Evolutionary conservation across 2,797 vertebrate species (phyloP).

Genomic region (Meda fulgida): DNA sequence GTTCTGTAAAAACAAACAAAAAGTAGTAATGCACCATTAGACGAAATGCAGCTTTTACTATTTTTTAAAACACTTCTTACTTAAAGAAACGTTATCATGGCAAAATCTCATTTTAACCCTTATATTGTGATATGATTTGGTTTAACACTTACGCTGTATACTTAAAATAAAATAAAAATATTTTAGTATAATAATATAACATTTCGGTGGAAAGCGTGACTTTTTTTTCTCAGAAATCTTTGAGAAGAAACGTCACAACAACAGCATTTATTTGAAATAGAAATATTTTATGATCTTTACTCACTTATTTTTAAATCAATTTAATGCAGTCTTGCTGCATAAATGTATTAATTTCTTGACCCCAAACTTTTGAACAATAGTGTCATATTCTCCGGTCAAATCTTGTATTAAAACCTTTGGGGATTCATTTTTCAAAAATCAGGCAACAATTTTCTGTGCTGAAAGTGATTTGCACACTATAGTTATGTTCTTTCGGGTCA

Average conservation of each 20-base stretch:
- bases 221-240: background rate
- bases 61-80: background rate
- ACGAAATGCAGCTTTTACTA: background rate
- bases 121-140: too few relatives aligned
- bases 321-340: background rate
- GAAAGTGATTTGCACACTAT: background rate
- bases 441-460: background rate
- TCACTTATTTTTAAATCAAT: background rate
- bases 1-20: background rate
- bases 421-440: background rate
- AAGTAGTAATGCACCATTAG: background rate
- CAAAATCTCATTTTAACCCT: background rate
- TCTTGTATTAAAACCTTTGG: background rate
- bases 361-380: background rate
- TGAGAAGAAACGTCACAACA: background rate
- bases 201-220: background rate
- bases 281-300: background rate
- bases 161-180: background rate
- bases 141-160: background rate
- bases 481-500: background rate
- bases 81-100: background rate
- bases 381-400: background rate
- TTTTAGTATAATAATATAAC: too few relatives aligned
- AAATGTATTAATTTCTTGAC: background rate
- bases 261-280: background rate